Base-by-base conservation (phyloP, 2,888 invertebrate genomes). In the Drosophila paracracens region DNA sequence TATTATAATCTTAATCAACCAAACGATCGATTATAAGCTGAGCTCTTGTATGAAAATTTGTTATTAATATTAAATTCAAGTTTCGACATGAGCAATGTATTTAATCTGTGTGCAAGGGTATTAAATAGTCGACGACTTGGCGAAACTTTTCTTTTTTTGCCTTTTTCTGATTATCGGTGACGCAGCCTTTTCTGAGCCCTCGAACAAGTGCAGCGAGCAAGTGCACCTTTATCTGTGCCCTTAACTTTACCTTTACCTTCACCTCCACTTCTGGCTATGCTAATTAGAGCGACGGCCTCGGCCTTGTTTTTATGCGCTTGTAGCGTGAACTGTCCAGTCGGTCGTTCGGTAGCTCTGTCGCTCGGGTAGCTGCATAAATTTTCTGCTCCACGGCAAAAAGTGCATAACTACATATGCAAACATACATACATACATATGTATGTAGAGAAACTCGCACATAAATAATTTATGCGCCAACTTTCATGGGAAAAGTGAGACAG, bases 251-350 rank as follows among this genome's bases (percentile, higher is more conserved):
- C 59, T 58, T 18, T 57, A 35, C 53, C 38, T 74, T 21, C 52
- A 58, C 61, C 62, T 59, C 46, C 65, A 54, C 63, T 59, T 51
- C 68, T 69, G 71, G 72, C 86, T 85, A 85, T 85, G 85, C 88
- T 85, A 85, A 85, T 85, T 85, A 85, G 88, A 88, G 80, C 83
- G 78, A 74, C 88, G 85, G 88, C 85, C 85, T 85, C 88, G 85
- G 85, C 89, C 89, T 88, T 86, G 89, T 86, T 88, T 86, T 88
- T 86, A 86, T 86, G 87, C 89, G 82, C 78, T 83, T 67, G 82
- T 82, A 83, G 77, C 87, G 85, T 82, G 76, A 87, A 86, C 60
- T 83, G 79, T 75, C 78, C 78, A 63, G 52, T 38, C 35, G 62
- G 59, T 29, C n/a, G 63, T 38, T 57, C 63, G 35, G 74, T 66